These are phyloP conservation scores for Cirrhinus mrigala DNA, from an alignment of 2,797 vertebrate genomes.

Conservation along the genomic window DNA sequence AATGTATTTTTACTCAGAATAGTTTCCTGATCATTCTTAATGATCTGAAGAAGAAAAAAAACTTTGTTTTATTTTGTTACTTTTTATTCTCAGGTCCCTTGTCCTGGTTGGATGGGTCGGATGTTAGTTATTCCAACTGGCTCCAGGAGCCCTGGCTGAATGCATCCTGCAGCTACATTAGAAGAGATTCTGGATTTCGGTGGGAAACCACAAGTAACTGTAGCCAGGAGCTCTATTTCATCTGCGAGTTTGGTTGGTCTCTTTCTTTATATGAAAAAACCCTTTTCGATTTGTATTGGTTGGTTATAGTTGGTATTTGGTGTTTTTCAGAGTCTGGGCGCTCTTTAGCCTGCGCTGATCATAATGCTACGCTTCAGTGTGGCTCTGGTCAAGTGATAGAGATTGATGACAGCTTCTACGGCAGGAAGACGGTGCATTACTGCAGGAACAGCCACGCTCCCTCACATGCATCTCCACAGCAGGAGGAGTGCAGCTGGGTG, in stretches of 20 bases:
- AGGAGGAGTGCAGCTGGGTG: slow-evolving; percentile 87
- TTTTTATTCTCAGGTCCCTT: slow-evolving; percentile 74
- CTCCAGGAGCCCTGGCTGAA: slow-evolving; percentile 65
- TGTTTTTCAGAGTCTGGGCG: slow-evolving; percentile 78
- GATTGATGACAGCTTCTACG: slow-evolving; percentile 86
- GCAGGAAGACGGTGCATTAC: slow-evolving; percentile 85
- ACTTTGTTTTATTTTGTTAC: not conserved
- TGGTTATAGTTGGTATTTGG: not conserved
- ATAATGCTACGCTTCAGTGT: slow-evolving; percentile 88
- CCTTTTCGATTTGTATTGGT: not conserved
- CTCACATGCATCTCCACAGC: slow-evolving; percentile 64
- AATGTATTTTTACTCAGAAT: not conserved
- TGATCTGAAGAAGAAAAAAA: not conserved
- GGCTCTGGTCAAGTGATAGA: slow-evolving; percentile 88
- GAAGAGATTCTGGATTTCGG: slow-evolving; percentile 80
- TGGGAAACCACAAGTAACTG: slow-evolving; percentile 87
- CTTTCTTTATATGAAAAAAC: not conserved
- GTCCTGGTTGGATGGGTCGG: slow-evolving; percentile 89
- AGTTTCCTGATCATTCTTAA: not conserved
- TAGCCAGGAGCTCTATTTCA: slow-evolving; percentile 84
- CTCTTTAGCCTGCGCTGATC: slow-evolving; percentile 84
- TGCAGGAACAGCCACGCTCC: slow-evolving; percentile 71
- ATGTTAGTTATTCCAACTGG: slow-evolving; percentile 89
- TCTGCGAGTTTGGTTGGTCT: slow-evolving; percentile 90
- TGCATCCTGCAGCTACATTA: slow-evolving; percentile 81